Evolutionary conservation across 2,888 invertebrate genomes (phyloP), one percentile per base, ranked within the genome.

Genomic region (Tanypteryx hageni): DNA sequence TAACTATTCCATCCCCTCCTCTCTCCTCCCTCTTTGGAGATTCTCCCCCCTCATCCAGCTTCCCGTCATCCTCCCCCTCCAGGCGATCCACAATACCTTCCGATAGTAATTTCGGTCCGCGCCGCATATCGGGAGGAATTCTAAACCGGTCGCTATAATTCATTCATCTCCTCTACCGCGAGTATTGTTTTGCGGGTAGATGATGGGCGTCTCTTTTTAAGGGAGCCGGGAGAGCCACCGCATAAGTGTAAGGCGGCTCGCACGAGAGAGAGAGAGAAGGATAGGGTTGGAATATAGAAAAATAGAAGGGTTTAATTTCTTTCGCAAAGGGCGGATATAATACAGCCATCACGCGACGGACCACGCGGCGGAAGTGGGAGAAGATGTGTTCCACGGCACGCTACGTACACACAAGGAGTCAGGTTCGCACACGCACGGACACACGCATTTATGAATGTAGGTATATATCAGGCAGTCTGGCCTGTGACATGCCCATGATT

Each of bases 61-160:
- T 61, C 27, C 16, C 10, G 18, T 44, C 82, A 31, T 16, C 61
- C 13, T 59, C 85, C 7, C 10, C 82, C 83, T 18, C 56, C 14
- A 44, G 56, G 56, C 83, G 4, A 18, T 18, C 44, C 56, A 14
- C 82, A 18, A 44, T 44, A 83, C 83, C 76, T 76, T 76, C 89
- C 89, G 9, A n/a, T 44, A 61, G 22, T 89, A 76, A 76, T 89
- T 89, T 89, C 64, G 61, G 89, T 68, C 64, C 76, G 18, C 22
- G 27, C 68, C 68, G 68, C n/a, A 68, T 68, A n/a, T 68, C 9
- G 44, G 64, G 64, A 61, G 44, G 64, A 27, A 64, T 18, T 64
- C 64, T 58, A 61, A 89, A 89, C 89, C 89, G 89, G 89, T 89
- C 44, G 44, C 89, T 64, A 89, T 89, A 89, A 89, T 89, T 89